These are phyloP conservation scores for Lamprotornis superbus DNA, from an alignment of 2,113 vertebrate genomes.

Conservation along the genomic window DNA sequence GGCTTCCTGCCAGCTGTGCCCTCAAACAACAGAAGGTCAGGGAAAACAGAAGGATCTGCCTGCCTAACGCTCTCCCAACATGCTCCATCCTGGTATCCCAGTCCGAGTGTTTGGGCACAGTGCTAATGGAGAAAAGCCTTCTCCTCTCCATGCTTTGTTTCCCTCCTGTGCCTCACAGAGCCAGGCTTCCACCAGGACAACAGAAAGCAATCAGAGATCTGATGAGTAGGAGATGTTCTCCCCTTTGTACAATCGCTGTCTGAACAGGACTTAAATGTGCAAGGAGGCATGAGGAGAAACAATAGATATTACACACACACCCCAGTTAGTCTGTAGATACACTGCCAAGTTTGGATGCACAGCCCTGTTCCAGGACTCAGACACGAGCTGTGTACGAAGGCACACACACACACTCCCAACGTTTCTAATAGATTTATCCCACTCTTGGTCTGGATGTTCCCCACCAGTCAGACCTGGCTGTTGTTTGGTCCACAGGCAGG, in stretches of 20 bases:
- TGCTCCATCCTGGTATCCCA: neutral
- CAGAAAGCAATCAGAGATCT: neutral
- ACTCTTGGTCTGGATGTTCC: neutral
- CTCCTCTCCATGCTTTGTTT: neutral
- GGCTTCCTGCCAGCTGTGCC: neutral
- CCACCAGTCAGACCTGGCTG: accelerated
- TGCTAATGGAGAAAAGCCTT: neutral
- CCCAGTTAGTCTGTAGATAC: neutral
- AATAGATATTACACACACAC: accelerated
- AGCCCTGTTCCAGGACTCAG: neutral
- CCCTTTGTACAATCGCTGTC: neutral
- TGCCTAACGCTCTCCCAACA: neutral
- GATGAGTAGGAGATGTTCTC: neutral
- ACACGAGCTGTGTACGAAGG: accelerated
- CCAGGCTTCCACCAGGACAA: neutral
- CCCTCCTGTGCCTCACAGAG: neutral
- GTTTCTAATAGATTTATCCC: neutral
- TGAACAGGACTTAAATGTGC: neutral
- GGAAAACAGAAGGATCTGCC: neutral
- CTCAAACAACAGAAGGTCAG: neutral
- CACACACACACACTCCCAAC: accelerated
- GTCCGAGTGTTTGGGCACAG: neutral
- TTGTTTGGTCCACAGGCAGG: neutral
- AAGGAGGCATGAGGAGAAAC: neutral
- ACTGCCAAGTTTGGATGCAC: neutral